A percentile compares a stretch with the other conserved stretches of the same genome.
Conservation (phyloP, 2,113 vertebrate genomes). For the Shinisaurus crocodilurus region DNA sequence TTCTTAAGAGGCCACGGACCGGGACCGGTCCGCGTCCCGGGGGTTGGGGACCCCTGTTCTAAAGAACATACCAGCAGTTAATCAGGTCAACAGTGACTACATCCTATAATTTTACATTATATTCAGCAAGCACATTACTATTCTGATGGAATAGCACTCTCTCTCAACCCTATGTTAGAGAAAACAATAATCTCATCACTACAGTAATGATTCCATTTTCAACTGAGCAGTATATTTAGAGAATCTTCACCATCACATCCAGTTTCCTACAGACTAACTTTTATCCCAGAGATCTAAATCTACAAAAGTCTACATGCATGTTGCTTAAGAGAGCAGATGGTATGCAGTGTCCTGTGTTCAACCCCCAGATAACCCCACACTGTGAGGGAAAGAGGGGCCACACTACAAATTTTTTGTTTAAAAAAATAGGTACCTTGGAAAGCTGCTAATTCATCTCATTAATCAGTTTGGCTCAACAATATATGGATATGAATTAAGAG, state of each 20-base stretch:
- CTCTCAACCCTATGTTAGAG: background rate
- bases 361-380: background rate
- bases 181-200: background rate
- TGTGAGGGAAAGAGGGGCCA: background rate
- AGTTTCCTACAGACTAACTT: background rate
- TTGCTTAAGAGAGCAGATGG: background rate
- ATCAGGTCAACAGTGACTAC: background rate
- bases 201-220: background rate
- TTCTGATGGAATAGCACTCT: background rate
- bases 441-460: background rate
- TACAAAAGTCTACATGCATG: too few relatives aligned
- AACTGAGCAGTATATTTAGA: background rate
- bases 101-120: background rate
- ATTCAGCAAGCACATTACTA: background rate
- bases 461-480: background rate
- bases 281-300: background rate
- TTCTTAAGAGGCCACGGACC: too few relatives aligned
- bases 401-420: background rate
- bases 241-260: background rate
- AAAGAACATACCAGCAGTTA: background rate
- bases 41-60: too few relatives aligned
- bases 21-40: too few relatives aligned
- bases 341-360: background rate
- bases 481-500: background rate
- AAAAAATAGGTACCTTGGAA: background rate